These are phyloP conservation scores for Sclerurus mexicanus DNA, from an alignment of 2,113 vertebrate genomes.

Conservation along the genomic window DNA sequence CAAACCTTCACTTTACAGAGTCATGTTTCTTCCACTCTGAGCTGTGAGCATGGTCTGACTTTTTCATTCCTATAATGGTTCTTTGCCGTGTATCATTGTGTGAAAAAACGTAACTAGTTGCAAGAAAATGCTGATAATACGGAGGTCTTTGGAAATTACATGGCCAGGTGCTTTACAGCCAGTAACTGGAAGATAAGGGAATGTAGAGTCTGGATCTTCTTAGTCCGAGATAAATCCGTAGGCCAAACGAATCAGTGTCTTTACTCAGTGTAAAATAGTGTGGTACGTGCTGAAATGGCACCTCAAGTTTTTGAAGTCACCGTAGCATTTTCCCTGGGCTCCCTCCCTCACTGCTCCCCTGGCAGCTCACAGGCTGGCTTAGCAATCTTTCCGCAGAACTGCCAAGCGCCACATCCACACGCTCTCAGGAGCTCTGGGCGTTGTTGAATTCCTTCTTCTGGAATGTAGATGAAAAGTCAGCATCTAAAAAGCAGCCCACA, in stretches of 20 bases:
- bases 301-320: neutral
- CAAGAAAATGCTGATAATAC: neutral
- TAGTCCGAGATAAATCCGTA: neutral
- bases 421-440: rapidly evolving
- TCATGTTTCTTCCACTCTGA: neutral
- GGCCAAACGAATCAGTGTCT: neutral
- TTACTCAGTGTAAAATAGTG: neutral
- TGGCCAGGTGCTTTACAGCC: neutral
- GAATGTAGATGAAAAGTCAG: neutral
- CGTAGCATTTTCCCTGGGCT: neutral
- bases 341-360: neutral
- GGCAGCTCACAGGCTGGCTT: neutral
- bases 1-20: neutral
- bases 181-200: neutral
- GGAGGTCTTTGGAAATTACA: neutral
- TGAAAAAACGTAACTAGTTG: neutral
- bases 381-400: neutral
- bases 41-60: neutral
- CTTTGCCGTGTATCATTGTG: neutral
- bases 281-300: neutral
- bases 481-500: neutral
- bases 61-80: neutral
- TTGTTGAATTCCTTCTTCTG: neutral
- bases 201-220: neutral
- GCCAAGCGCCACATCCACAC: neutral